phyloP scores from a whole-genome alignment of 92 coral and sea anemone species.

The Metridium senile region DNA sequence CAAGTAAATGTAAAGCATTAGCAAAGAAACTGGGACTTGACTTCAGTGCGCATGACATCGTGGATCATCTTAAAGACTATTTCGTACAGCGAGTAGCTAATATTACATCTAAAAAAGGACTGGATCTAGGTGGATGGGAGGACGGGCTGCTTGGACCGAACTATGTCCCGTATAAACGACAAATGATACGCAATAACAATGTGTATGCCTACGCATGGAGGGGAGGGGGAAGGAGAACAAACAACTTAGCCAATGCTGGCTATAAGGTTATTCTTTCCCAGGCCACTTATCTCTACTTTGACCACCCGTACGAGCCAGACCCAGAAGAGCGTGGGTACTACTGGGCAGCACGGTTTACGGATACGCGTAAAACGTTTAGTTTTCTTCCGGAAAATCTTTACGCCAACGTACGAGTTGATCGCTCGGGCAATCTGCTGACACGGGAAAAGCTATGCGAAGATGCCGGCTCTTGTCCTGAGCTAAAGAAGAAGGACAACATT shows the following conservation, averaged over 20 bases:
- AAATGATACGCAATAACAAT: conserved; percentile 39
- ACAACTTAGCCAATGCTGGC: conserved; percentile 87
- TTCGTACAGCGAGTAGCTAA: conserved; percentile 87
- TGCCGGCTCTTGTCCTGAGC: conserved; percentile 45
- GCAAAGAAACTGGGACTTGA: conserved; percentile 48
- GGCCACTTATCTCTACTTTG: conserved; percentile 96
- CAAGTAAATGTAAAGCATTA: conserved; percentile 63
- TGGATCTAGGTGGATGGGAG: conserved; percentile 96
- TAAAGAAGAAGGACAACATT: conserved; percentile 61
- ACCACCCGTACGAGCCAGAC: conserved; percentile 97
- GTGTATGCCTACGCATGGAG: conserved; percentile 97
- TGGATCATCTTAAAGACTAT: conserved; percentile 68
- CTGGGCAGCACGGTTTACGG: conserved; percentile 97
- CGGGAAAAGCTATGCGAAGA: conserved; percentile 54
- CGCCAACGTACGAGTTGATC: conserved; percentile 61
- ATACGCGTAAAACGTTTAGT: conserved; percentile 85
- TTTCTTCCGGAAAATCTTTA: conserved; percentile 84
- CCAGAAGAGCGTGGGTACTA: conserved; percentile 98
- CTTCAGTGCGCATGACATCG: conserved; percentile 38
- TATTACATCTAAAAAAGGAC: conserved; percentile 59
- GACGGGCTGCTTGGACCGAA: conserved; percentile 75
- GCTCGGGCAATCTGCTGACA: conserved; percentile 58
- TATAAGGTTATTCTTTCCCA: conserved; percentile 87
- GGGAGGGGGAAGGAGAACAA: conserved; percentile 82
- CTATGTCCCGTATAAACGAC: conserved; percentile 67